Evolutionary conservation across 2,113 vertebrate genomes (phyloP).

Genomic region (Neotoma lepida): DNA sequence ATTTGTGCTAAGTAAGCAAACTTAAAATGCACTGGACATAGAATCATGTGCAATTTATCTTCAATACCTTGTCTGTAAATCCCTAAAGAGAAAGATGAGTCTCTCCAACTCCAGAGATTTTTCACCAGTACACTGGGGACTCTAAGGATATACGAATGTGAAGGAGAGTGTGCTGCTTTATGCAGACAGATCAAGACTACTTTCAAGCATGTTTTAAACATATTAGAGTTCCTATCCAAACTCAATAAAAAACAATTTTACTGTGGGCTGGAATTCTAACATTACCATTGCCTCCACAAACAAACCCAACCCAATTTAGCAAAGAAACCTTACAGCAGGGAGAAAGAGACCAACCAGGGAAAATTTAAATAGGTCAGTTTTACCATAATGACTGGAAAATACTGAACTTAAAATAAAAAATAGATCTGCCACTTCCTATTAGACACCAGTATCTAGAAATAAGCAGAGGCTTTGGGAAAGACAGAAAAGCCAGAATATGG

Average conservation of each 20-base stretch:
- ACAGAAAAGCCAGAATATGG: constrained; percentile 1
- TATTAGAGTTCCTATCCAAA: constrained; percentile 54
- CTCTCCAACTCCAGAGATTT: neutral
- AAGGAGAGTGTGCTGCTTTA: neutral
- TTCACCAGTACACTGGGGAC: neutral
- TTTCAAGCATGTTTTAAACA: constrained; percentile 49
- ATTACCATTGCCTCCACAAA: constrained; percentile 61
- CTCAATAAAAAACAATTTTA: constrained; percentile 37
- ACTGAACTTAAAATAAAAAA: constrained; percentile 40
- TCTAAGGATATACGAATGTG: neutral
- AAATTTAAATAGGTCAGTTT: constrained; percentile 61
- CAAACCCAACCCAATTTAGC: constrained; percentile 44
- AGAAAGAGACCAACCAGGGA: neutral
- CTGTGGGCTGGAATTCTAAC: constrained; percentile 39
- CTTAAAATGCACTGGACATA: neutral
- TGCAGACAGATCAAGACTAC: constrained; percentile 35
- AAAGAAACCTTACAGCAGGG: neutral
- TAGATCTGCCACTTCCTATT: constrained; percentile 53
- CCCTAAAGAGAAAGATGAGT: neutral
- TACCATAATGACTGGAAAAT: constrained; percentile 61
- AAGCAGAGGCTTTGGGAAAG: constrained; percentile 39
- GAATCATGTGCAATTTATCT: neutral
- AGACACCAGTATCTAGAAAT: constrained; percentile 11
- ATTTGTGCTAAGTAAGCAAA: neutral
- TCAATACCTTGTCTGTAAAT: neutral